These are phyloP conservation scores for Lochmaea capreae DNA, from an alignment of 2,888 invertebrate species.

Conservation along the genomic window DNA sequence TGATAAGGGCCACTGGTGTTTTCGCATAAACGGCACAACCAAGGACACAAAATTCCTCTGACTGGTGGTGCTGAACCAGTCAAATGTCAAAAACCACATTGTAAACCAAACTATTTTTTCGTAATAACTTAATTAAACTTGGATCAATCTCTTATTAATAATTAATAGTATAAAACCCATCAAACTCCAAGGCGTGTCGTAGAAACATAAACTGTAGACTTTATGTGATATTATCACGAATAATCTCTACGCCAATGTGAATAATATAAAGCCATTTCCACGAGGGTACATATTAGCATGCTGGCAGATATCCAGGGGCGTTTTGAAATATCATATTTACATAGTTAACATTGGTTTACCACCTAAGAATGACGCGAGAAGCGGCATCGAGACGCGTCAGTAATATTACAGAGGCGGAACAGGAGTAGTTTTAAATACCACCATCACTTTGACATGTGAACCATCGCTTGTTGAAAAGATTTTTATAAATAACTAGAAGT, in stretches of 20 bases:
- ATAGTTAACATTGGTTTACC: conserved; percentile 60
- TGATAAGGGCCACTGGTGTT: no score
- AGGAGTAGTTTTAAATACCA: not conserved
- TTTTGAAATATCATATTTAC: conserved; percentile 64
- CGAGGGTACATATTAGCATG: conserved; percentile 59
- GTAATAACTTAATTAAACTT: no score
- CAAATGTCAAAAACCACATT: no score
- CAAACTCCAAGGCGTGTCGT: no score
- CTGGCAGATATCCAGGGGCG: conserved; percentile 60
- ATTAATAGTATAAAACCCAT: no score
- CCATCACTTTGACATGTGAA: not conserved
- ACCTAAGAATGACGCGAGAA: conserved; percentile 47
- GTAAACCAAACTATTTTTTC: no score
- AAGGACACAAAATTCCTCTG: no score
- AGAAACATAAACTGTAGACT: not conserved
- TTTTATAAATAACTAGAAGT: no score
- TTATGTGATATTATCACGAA: conserved; percentile 11
- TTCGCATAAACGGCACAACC: no score
- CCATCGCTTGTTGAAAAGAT: no score
- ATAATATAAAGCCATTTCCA: conserved; percentile 31
- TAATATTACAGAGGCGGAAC: conserved; percentile 41
- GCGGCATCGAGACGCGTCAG: conserved; percentile 48
- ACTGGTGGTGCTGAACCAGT: no score
- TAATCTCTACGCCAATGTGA: conserved; percentile 29
- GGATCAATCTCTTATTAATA: no score